phyloP scores from a whole-genome alignment of 2,888 invertebrate genomes.

The Melinaea menophilus region DNA sequence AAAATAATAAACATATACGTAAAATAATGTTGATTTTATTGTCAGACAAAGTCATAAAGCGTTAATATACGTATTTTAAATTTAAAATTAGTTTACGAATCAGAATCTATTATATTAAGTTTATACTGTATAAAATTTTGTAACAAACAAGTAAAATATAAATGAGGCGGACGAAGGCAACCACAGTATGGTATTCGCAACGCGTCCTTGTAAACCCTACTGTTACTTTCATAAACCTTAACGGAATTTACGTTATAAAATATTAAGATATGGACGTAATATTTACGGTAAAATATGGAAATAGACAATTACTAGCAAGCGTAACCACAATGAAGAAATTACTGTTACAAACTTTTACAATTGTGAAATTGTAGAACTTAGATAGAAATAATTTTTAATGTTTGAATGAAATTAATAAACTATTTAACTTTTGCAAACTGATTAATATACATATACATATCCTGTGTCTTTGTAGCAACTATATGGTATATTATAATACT shows the following conservation, averaged over 20 bases:
- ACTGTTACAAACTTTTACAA: slow-evolving; percentile 21
- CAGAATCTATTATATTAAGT: slow-evolving; percentile 4
- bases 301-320: no score
- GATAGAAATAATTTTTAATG: slow-evolving; percentile 11
- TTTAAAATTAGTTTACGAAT: neutral
- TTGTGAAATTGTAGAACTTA: no score
- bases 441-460: no score
- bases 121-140: slow-evolving; percentile 24
- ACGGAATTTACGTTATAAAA: slow-evolving; percentile 19
- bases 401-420: slow-evolving; percentile 2
- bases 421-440: no score
- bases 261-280: no score
- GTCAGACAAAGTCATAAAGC: no score
- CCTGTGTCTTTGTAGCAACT: no score
- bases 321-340: slow-evolving; percentile 21
- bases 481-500: no score
- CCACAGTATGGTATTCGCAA: slow-evolving; percentile 32
- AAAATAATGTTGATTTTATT: no score
- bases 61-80: no score
- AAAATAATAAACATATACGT: no score
- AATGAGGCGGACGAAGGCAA: slow-evolving; percentile 11
- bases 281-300: no score
- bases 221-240: slow-evolving; percentile 39
- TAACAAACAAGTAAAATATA: slow-evolving; percentile 29
- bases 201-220: slow-evolving; percentile 35